A percentile compares a stretch with the other conserved stretches of the same genome.
These are phyloP conservation scores for Xenopus petersii DNA, from an alignment of 2,797 vertebrate species.

Conservation along the genomic window DNA sequence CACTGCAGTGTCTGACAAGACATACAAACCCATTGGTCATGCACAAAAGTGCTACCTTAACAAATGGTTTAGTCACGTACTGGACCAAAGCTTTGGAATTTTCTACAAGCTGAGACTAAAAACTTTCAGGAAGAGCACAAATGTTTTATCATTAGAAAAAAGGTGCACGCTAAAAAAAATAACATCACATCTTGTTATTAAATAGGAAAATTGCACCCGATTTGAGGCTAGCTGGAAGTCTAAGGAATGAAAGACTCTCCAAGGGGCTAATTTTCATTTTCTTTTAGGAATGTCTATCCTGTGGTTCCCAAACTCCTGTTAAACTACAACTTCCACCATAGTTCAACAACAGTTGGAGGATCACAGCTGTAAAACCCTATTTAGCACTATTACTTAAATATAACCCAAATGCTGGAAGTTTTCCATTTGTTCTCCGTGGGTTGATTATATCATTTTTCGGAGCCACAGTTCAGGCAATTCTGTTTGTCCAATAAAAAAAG, in stretches of 20 bases:
- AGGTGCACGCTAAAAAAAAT: constrained; percentile 84
- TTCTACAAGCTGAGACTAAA: constrained; percentile 80
- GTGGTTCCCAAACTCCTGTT: too few species aligned
- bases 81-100: constrained; percentile 79
- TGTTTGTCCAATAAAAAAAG: constrained; percentile 70
- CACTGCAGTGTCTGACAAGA: constrained; percentile 81
- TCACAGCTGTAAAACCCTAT: background rate
- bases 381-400: background rate
- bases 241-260: constrained; percentile 59
- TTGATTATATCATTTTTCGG: constrained; percentile 70
- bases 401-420: background rate
- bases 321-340: background rate
- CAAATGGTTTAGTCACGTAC: constrained; percentile 80
- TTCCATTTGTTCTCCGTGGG: constrained; percentile 52
- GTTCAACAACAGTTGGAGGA: background rate
- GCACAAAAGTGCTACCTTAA: constrained; percentile 86
- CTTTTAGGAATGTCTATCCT: too few species aligned
- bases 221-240: constrained; percentile 66
- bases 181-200: constrained; percentile 75
- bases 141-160: constrained; percentile 67
- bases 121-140: constrained; percentile 80
- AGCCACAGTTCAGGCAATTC: constrained; percentile 80
- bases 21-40: constrained; percentile 84
- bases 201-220: constrained; percentile 76
- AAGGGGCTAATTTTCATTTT: constrained; percentile 44